Evolutionary conservation across 1,140 invertebrate genomes (phyloP), one percentile per base, ranked within the genome.

Genomic region (Periplaneta americana): DNA sequence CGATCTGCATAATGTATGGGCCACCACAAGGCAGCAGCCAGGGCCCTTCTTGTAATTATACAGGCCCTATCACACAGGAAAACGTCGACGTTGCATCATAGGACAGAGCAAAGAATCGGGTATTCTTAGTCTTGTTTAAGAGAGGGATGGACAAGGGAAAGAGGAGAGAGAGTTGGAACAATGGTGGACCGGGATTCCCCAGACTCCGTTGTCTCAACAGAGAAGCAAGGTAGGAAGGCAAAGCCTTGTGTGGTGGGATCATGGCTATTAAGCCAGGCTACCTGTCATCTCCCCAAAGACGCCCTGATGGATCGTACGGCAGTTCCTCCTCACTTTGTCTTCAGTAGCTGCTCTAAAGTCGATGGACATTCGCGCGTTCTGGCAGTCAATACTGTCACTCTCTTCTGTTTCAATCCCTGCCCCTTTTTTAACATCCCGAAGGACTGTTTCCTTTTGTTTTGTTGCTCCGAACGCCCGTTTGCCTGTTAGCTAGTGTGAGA

Each of bases 1-100:
- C 81, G 85, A 86, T 85, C 82, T 88, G 86, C 86, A 88, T 87
- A 86, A 87, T 87, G 84, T 83, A 88, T 84, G 82, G 77, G 35
- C 18, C 18, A 78, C 74, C 37, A 48, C 33, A 66, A 80, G 80
- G 36, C 34, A 66, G 74, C 34, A 5, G 13, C 22, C 28, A 6
- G 39, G n/a, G n/a, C 22, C 28, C 48, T 66, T 66, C 48, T 66
- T 66, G 48, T 66, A 66, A 66, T 66, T 66, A 66, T 15, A 48
- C 39, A 48, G 39, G 39, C 39, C 39, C 11, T 48, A 48, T 48
- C 39, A 48, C 22, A 66, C 48, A n/a, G 2, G n/a, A n/a, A n/a
- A n/a, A n/a, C n/a, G n/a, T n/a, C n/a, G n/a, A n/a, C n/a, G n/a
- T n/a, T 66, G 48, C 48, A 11, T 66, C 48, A 66, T 28, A 66